A percentile compares a stretch with the other conserved stretches of the same genome.
These are phyloP conservation scores for Phoenicopterus ruber DNA, from an alignment of 2,113 vertebrate genomes.

Conservation along the genomic window DNA sequence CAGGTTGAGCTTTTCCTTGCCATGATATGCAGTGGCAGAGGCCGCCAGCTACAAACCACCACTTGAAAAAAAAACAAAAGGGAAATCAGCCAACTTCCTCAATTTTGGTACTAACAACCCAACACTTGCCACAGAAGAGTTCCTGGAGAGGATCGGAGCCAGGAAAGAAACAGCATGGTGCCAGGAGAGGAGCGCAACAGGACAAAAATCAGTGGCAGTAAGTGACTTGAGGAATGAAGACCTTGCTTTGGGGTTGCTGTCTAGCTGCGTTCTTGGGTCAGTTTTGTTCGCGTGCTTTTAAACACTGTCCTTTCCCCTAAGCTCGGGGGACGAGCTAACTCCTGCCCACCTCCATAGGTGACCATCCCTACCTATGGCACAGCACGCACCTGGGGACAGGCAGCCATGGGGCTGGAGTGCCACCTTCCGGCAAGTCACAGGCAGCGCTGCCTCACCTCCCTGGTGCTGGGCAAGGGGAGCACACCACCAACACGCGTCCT, in stretches of 20 bases:
- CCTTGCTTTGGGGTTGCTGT: neutral
- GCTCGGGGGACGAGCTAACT: neutral
- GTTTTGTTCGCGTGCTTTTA: no score
- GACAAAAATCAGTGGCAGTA: neutral
- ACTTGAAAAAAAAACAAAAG: neutral
- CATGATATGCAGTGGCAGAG: neutral
- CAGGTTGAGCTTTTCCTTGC: neutral
- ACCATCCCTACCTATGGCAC: rapidly evolving
- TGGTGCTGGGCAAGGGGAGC: neutral
- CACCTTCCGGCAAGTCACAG: constrained; percentile 27
- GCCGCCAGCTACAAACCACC: neutral
- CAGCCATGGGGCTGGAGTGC: constrained; percentile 9
- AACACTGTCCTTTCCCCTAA: no score
- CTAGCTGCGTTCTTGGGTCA: neutral
- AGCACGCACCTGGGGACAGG: neutral
- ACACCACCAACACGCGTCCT: no score
- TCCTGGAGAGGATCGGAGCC: neutral
- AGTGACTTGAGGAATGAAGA: neutral
- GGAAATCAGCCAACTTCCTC: constrained; percentile 8
- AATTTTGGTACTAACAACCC: neutral
- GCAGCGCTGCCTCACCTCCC: neutral
- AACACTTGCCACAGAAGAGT: neutral
- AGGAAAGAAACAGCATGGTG: neutral
- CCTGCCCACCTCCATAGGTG: neutral
- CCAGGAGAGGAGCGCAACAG: neutral